Evolutionary conservation across 2,888 invertebrate genomes (phyloP), one percentile per base, ranked within the genome.

Genomic region (Reticulitermes lucifugus): DNA sequence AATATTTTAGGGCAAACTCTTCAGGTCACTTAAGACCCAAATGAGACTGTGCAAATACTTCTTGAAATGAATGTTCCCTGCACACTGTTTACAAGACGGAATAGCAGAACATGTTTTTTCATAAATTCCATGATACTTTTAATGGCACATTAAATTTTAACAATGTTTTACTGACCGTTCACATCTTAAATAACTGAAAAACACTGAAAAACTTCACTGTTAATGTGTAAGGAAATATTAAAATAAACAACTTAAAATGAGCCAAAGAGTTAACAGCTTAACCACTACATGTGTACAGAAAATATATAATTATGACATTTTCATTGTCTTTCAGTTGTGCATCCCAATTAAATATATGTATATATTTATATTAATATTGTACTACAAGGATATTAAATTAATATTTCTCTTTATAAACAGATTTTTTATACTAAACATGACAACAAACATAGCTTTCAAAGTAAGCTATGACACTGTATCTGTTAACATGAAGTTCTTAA

Each of bases 371-470:
- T 73, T 83, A 55, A 79, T 73, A 80, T 80, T 80, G 60, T 80
- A 83, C 83, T 83, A 77, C 77, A 83, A 59, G 83, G 82, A 75
- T 75, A 55, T 83, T 83, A 83, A 83, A 83, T 83, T 83, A 83
- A 75, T 77, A 83, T 83, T 75, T 35, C 71, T 83, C 55, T 83
- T 75, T 83, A 83, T 75, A 83, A 75, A 59, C 59, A 51, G 75
- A 75, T 55, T 75, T 35, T 83, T 35, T 79, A 35, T 51, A 12
- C 83, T 77, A 83, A 55, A 75, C 43, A 59, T 71, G 75, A 83
- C 73, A 77, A 83, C 75, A 83, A 75, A 83, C 83, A 75, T 75
- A 83, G 75, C 75, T 75, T 83, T 83, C 75, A 83, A 83, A 83
- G 75, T 75, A 83, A 83, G 83, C 83, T 41, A 83, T 75, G 75